Conservation (phyloP, 2,888 invertebrate species). For the Papilio gigon region DNA sequence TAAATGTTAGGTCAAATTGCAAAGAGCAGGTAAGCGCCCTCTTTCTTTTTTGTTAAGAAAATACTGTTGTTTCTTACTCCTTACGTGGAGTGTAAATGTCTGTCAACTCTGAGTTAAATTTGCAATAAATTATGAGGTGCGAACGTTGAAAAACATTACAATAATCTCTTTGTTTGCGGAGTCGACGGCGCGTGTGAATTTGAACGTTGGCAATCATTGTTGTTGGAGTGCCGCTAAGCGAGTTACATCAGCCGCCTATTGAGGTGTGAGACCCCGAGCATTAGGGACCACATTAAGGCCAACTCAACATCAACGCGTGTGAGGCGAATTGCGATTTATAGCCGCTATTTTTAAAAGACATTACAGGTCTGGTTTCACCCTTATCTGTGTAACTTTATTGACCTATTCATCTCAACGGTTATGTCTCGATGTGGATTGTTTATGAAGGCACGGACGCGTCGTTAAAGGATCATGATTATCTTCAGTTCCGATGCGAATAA, state of each 20-base stretch:
- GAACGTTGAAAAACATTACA: slow-evolving; percentile 53
- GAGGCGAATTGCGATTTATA: slow-evolving; percentile 67
- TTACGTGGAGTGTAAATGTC: slow-evolving; percentile 34
- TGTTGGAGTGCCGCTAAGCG: slow-evolving; percentile 52
- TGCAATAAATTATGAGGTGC: slow-evolving; percentile 63
- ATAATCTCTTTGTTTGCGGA: slow-evolving; percentile 57
- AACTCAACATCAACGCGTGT: slow-evolving; percentile 60
- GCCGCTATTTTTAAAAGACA: slow-evolving; percentile 61
- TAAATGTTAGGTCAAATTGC: neutral
- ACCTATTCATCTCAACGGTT: slow-evolving; percentile 54
- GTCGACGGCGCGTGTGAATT: slow-evolving; percentile 68
- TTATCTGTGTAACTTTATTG: slow-evolving; percentile 58
- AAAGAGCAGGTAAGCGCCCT: no score
- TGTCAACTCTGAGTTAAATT: slow-evolving; percentile 58
- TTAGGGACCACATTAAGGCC: slow-evolving; percentile 61
- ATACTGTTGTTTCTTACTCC: slow-evolving; percentile 12
- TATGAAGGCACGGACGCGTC: slow-evolving; percentile 42
- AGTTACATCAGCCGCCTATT: slow-evolving; percentile 52
- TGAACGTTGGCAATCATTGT: slow-evolving; percentile 54
- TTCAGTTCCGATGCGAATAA: slow-evolving; percentile 42
- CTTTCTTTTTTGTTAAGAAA: no score
- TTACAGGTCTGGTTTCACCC: slow-evolving; percentile 48
- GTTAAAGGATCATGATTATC: slow-evolving; percentile 45
- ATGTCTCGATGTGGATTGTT: slow-evolving; percentile 54
- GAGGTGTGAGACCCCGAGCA: slow-evolving; percentile 48